Evolutionary conservation across 2,888 invertebrate species (phyloP), one percentile per base, ranked within the genome.

Genomic region (Uloborus plumipes): DNA sequence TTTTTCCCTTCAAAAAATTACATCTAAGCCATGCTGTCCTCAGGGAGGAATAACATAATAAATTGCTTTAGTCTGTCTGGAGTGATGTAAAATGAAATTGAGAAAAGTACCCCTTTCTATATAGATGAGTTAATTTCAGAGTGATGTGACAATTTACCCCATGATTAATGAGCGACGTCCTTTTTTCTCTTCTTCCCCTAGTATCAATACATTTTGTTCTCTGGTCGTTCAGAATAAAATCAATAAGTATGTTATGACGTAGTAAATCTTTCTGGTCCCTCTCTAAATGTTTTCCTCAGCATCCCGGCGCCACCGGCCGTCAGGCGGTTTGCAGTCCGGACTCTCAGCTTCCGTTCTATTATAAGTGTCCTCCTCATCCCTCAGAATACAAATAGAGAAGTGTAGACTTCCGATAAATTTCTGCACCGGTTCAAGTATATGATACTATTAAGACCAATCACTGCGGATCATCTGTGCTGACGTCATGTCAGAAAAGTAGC

Each of bases 211-310:
- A 58, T 15, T 47, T 22, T 58, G 20, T 70, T 59, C 70, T 31
- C 53, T 70, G 11, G 55, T 22, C 55, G 26, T 39, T 15, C 20
- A 16, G 55, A 55, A 74, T 66, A 74, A 74, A 74, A 74, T 74
- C 74, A 66, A 74, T 74, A 26, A 31, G 58, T 47, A 58, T 62
- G 26, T 18, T 49, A 62, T 73, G n/a, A 62, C 31, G 53, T 73
- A 13, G 16, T 53, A 73, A 73, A 59, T 62, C 64, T 62, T 73
- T 51, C 39, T 39, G 39, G 39, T 51, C 26, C 73, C 62, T 64
- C 50, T 26, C 66, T 58, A 62, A 62, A 62, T 62, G 26, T 31
- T 39, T 39, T 62, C 13, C 31, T 74, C 47, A 66, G 66, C 49
- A 26, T 13, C 9, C n/a, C 66, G 74, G 74, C 74, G 74, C 74